A percentile compares a stretch with the other conserved stretches of the same genome.
phyloP scores from a whole-genome alignment of 1,140 invertebrate species.

The Brachionus koreanus region DNA sequence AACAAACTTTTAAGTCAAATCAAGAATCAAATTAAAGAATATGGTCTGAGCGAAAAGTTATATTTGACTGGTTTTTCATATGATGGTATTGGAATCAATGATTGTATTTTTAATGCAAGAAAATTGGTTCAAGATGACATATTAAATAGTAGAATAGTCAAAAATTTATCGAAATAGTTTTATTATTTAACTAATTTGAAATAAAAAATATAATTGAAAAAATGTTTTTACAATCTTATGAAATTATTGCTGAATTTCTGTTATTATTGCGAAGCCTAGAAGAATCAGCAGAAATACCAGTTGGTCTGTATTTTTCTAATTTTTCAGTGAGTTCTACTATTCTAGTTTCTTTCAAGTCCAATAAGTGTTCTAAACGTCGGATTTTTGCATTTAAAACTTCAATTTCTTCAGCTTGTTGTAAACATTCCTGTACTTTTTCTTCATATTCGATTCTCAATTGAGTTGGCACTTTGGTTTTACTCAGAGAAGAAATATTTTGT shows the following conservation, averaged over 20 bases:
- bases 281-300: conserved; percentile 17
- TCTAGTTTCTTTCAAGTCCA: conserved; percentile 55
- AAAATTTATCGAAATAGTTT: conserved; percentile 28
- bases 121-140: conserved; percentile 25
- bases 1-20: neutral
- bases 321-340: conserved; percentile 50
- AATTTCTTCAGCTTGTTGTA: conserved; percentile 55
- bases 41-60: neutral
- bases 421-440: conserved; percentile 53
- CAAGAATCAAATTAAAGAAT: neutral
- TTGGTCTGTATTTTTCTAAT: conserved; percentile 44
- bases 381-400: conserved; percentile 53
- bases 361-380: conserved; percentile 52
- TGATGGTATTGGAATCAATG: conserved; percentile 36
- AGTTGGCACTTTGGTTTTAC: neutral
- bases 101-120: conserved; percentile 42
- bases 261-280: neutral
- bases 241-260: conserved; percentile 15
- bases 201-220: neutral
- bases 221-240: conserved; percentile 3
- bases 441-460: conserved; percentile 48
- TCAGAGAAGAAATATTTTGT: neutral
- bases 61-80: conserved; percentile 43
- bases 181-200: neutral
- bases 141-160: neutral